Percentiles rank a stretch among this genome's conserved stretches.
Conservation (phyloP, 2,113 vertebrate genomes). For the Sapayoa aenigma region DNA sequence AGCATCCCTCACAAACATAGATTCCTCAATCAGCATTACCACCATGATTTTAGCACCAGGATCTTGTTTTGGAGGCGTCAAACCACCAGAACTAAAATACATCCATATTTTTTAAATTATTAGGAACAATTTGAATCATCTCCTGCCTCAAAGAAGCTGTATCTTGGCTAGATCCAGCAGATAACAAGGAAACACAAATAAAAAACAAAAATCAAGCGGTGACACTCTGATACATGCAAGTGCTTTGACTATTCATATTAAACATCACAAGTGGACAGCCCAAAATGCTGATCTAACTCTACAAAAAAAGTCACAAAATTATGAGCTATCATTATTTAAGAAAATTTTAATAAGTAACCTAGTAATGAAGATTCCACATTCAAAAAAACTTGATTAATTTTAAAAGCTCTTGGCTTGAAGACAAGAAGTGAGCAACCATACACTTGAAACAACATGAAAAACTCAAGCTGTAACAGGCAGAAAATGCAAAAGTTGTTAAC, state of each 20-base stretch:
- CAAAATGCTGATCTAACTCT: not conserved
- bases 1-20: not conserved
- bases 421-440: not conserved
- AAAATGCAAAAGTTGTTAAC: not conserved
- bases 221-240: fast-evolving
- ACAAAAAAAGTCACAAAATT: not conserved
- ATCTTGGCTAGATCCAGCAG: not conserved
- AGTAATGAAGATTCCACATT: not conserved
- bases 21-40: not conserved
- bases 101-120: not conserved
- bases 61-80: not conserved
- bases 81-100: not conserved
- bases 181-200: not conserved
- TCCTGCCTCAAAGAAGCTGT: not conserved
- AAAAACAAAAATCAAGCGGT: not conserved
- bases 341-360: not conserved
- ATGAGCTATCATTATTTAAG: not conserved
- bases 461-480: not conserved
- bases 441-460: not conserved
- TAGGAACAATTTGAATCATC: not conserved
- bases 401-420: not conserved
- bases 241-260: not conserved
- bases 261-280: not conserved
- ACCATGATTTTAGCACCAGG: not conserved
- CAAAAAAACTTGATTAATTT: not conserved